Evolutionary conservation across 2,888 invertebrate species (phyloP).

Genomic region (Limnephilus lunatus): DNA sequence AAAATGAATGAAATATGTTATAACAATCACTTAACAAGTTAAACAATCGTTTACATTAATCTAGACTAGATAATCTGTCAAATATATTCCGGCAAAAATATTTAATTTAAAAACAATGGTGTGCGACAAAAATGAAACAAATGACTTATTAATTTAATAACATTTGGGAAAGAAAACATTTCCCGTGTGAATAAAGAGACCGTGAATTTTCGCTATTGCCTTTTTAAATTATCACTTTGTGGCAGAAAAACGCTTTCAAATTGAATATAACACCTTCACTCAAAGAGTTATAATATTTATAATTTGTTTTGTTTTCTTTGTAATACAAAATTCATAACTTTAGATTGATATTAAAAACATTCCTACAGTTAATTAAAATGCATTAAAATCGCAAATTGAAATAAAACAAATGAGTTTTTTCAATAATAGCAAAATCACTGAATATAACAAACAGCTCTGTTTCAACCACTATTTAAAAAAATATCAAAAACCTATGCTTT

Average conservation of each 20-base stretch:
- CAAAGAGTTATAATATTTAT: not conserved
- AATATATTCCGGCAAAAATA: not conserved
- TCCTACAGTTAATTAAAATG: no score
- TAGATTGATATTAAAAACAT: no score
- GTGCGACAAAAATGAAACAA: not conserved
- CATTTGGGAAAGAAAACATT: slow-evolving; percentile 3
- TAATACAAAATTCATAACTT: no score
- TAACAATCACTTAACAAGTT: not conserved
- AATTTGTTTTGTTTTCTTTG: no score
- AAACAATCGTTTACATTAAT: not conserved
- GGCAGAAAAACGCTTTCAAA: not conserved
- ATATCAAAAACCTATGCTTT: no score
- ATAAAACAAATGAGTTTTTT: no score
- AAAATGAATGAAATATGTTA: not conserved
- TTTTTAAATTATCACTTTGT: not conserved
- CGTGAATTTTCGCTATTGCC: not conserved
- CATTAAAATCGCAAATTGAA: no score
- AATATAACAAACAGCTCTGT: no score
- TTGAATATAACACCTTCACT: not conserved
- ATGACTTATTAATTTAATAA: slow-evolving; percentile 4
- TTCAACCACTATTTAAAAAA: no score
- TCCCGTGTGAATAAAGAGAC: not conserved
- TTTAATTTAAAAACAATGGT: not conserved
- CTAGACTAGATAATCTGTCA: not conserved
- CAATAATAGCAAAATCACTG: no score